These are phyloP conservation scores for Anguilla marmorata DNA, from an alignment of 2,797 vertebrate species.

Conservation along the genomic window DNA sequence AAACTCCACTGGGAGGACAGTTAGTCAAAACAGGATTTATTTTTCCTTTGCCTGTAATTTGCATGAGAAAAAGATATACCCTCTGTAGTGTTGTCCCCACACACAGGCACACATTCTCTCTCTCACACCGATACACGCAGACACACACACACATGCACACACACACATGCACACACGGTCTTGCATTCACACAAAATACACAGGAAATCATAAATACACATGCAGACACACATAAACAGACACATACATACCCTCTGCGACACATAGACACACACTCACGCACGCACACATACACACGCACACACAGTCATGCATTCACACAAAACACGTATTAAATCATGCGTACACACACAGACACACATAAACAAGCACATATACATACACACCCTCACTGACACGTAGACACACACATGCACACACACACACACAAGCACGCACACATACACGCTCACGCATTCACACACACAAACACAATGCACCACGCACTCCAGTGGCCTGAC, in stretches of 20 bases:
- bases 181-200: not conserved
- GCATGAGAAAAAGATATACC: conserved; percentile 54
- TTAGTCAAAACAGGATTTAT: conserved; percentile 41
- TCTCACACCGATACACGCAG: conserved; percentile 23
- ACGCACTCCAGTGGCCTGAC: conserved; percentile 66
- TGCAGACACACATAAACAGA: conserved; percentile 32
- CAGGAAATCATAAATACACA: conserved; percentile 11
- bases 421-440: not conserved
- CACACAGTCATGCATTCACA: conserved; percentile 3
- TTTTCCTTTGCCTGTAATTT: conserved; percentile 50
- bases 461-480: conserved; percentile 39
- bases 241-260: conserved; percentile 6
- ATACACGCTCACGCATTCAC: conserved; percentile 13
- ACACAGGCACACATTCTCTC: conserved; percentile 21
- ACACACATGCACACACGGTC: conserved; percentile 12
- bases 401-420: conserved; percentile 15
- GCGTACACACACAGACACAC: conserved; percentile 37
- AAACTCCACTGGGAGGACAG: not conserved
- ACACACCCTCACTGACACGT: conserved; percentile 2
- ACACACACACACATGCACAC: conserved; percentile 36
- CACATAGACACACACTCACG: not conserved
- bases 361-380: no score
- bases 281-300: not conserved
- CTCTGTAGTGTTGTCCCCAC: conserved; percentile 42
- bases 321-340: not conserved